These are phyloP conservation scores for Cephalopholis sonnerati DNA, from an alignment of 2,113 vertebrate species.

Conservation along the genomic window DNA sequence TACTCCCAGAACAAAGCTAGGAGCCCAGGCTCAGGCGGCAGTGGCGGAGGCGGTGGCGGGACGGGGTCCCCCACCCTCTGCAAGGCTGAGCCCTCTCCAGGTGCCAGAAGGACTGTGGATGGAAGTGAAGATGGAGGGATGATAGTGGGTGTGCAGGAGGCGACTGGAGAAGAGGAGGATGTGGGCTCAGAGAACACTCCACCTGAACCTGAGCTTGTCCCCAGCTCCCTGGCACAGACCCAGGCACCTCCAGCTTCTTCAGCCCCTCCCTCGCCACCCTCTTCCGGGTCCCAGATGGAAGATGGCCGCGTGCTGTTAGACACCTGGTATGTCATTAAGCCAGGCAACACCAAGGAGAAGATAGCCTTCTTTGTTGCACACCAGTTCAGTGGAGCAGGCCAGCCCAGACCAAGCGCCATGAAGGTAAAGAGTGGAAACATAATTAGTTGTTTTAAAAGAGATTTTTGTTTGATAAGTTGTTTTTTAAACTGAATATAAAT, in stretches of 20 bases:
- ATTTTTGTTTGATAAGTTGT: neutral
- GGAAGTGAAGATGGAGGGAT: conserved; percentile 64
- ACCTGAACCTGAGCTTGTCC: conserved; percentile 70
- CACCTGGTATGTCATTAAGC: conserved; percentile 98
- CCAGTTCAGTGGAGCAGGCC: conserved; percentile 87
- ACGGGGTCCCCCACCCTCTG: conserved; percentile 72
- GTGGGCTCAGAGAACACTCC: conserved; percentile 89
- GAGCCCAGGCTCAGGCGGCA: conserved; percentile 75
- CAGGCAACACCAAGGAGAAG: conserved; percentile 97
- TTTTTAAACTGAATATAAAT: neutral
- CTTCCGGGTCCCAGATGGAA: conserved; percentile 81
- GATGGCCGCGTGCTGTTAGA: conserved; percentile 94
- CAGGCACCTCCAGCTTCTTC: conserved; percentile 62
- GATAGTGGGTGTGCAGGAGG: conserved; percentile 71
- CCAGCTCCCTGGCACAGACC: conserved; percentile 56
- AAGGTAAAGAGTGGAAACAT: conserved; percentile 80
- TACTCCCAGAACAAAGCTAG: conserved; percentile 91
- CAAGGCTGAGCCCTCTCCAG: conserved; percentile 76
- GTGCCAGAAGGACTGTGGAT: conserved; percentile 68
- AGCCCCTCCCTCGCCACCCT: conserved; percentile 62
- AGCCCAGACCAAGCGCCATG: conserved; percentile 88
- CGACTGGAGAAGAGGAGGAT: conserved; percentile 71
- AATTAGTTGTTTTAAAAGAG: neutral
- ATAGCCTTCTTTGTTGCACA: conserved; percentile 97
- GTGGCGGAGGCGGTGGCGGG: conserved; percentile 64